A percentile compares a stretch with the other conserved stretches of the same genome.
Conservation (phyloP, 2,797 vertebrate species). For the Cuculus canorus region DNA sequence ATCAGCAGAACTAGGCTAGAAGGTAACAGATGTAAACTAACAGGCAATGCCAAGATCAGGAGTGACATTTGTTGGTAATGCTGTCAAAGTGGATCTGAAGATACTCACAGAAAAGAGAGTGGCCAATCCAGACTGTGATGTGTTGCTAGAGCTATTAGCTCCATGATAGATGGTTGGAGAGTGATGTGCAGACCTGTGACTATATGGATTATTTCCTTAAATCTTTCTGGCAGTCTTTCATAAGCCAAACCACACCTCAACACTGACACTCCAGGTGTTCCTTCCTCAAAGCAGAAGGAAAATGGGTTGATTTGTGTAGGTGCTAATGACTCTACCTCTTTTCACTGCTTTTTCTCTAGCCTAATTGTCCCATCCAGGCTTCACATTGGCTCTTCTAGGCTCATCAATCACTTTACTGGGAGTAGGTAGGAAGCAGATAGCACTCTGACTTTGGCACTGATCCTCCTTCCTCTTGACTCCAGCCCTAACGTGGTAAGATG, state of each 20-base stretch:
- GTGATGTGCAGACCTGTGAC: neutral
- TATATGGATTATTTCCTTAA: neutral
- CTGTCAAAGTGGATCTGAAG: constrained; percentile 37
- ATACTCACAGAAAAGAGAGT: neutral
- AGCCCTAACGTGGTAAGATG: neutral
- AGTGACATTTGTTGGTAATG: constrained; percentile 44
- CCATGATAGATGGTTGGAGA: neutral
- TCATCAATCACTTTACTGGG: neutral
- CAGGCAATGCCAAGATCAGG: constrained; percentile 6
- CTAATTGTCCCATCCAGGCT: neutral
- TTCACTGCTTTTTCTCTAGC: neutral
- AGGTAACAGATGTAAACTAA: constrained; percentile 44
- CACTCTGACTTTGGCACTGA: neutral
- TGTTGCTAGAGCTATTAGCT: neutral
- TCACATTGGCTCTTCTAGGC: neutral
- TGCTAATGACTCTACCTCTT: neutral
- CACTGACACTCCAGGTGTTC: neutral
- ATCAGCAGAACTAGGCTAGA: constrained; percentile 39
- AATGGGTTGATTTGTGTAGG: neutral
- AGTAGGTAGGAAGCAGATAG: neutral
- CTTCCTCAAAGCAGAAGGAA: neutral
- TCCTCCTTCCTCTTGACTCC: neutral
- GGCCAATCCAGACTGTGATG: neutral
- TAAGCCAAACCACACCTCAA: neutral
- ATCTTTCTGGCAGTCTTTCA: neutral